Percentiles rank a stretch among this genome's conserved stretches.
Conservation (phyloP, 2,113 vertebrate genomes). For the Abramis brama region DNA sequence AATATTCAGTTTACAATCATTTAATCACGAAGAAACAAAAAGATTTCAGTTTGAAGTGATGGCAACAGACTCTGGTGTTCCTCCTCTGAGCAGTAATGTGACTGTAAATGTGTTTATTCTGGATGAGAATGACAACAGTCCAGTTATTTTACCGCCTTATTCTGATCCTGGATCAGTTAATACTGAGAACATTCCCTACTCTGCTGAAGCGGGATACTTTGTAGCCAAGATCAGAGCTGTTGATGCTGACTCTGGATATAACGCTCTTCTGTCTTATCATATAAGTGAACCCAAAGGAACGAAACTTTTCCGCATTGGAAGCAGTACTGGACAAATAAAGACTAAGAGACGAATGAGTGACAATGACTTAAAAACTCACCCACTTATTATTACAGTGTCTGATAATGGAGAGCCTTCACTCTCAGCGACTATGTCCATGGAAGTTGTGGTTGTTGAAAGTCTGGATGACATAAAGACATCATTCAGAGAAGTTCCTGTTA, state of each 20-base stretch:
- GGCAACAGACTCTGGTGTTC: constrained; percentile 40
- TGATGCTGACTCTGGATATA: constrained; percentile 64
- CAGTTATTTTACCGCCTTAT: constrained; percentile 67
- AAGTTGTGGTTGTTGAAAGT: constrained; percentile 47
- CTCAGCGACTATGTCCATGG: constrained; percentile 43
- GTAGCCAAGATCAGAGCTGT: constrained; percentile 67
- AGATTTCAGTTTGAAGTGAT: constrained; percentile 39
- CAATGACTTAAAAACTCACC: constrained; percentile 53
- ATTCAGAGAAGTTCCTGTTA: constrained; percentile 23
- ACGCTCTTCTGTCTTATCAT: constrained; percentile 54
- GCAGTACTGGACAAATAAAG: constrained; percentile 47
- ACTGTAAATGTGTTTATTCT: constrained; percentile 41
- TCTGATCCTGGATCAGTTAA: constrained; percentile 70
- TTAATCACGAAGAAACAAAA: constrained; percentile 62
- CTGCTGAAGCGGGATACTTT: constrained; percentile 66
- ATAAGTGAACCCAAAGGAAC: constrained; percentile 49
- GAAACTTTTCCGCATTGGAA: constrained; percentile 52
- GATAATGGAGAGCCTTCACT: constrained; percentile 52
- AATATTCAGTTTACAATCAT: constrained; percentile 60
- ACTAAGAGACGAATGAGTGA: constrained; percentile 54
- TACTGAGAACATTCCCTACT: constrained; percentile 74
- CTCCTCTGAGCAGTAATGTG: constrained; percentile 52
- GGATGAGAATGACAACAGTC: constrained; percentile 78
- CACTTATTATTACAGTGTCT: constrained; percentile 44
- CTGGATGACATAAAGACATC: constrained; percentile 25